Base-by-base conservation (phyloP, 2,797 vertebrate species). In the Enteromius paludinosus region DNA sequence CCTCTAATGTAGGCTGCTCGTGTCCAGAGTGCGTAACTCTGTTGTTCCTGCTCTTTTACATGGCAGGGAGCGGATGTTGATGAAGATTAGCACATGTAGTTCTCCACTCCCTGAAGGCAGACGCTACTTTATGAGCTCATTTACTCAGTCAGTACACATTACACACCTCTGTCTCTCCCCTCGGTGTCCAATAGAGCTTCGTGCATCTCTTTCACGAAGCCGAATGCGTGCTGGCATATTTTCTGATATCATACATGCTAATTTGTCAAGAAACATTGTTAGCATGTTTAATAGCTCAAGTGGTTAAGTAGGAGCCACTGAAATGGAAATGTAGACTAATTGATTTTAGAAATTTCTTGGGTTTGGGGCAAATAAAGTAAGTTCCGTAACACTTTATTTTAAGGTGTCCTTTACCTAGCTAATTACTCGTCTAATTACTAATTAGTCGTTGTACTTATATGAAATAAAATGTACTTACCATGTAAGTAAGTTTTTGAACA, bases 11-110 rank as follows among this genome's bases (percentile, higher is more conserved):
- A 95, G 91, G 87, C 84, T 87, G 91, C 86, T 89, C 86, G 28
- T 93, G 94, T 95, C 93, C 92, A 84, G 90, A 77, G 86, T 54
- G 72, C 84, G 89, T 78, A 61, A 56, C 35, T 33, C 72, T 90
- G 89, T 93, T 94, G 94, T 95, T 93, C 87, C 90, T 86, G 69
- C 91, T 90, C 90, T 86, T 83, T 92, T 91, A 95, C 94, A 95
- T 94, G 94, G 93, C 94, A 95, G 92, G 88, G 88, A 95, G 91
- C 90, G 94, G 92, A 90, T 91, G 91, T 90, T 94, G 92, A 95
- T 95, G 93, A 95, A 91, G 91, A 94, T 93, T 92, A 94, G 94
- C 92, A 93, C 90, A 88, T 94, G 92, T 93, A 91, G 86, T 83
- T 66, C 61, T 52, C 47, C 76, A 65, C 81, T 88, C 87, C 93